Evolutionary conservation across 2,888 invertebrate species (phyloP).

Genomic region (Luperina nickerlii): DNA sequence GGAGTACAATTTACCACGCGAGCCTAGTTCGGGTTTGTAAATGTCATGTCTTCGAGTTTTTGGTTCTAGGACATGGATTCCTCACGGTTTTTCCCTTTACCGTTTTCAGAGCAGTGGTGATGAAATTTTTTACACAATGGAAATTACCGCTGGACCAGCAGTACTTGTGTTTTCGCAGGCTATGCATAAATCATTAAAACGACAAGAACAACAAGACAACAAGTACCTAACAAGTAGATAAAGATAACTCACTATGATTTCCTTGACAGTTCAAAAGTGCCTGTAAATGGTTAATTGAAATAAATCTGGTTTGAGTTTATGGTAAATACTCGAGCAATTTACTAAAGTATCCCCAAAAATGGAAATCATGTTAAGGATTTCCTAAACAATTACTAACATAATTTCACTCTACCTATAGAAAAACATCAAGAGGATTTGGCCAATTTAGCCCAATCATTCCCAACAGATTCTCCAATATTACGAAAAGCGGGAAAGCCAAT

Average conservation of each 20-base stretch:
- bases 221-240: too few species aligned
- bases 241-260: neutral
- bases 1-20: too few species aligned
- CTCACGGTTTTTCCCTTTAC: too few species aligned
- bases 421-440: slow-evolving; percentile 28
- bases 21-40: too few species aligned
- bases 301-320: neutral
- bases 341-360: neutral
- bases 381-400: neutral
- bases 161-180: neutral
- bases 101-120: too few species aligned
- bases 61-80: too few species aligned
- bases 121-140: too few species aligned
- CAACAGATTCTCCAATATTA: neutral
- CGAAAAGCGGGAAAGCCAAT: slow-evolving; percentile 51
- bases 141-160: too few species aligned
- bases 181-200: too few species aligned
- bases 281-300: neutral
- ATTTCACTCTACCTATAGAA: neutral
- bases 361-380: neutral
- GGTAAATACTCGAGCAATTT: neutral
- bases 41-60: too few species aligned
- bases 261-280: neutral
- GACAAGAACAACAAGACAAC: too few species aligned
- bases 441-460: slow-evolving; percentile 28